These are phyloP conservation scores for Dastarcus helophoroides DNA, from an alignment of 2,888 invertebrate genomes.

Conservation along the genomic window DNA sequence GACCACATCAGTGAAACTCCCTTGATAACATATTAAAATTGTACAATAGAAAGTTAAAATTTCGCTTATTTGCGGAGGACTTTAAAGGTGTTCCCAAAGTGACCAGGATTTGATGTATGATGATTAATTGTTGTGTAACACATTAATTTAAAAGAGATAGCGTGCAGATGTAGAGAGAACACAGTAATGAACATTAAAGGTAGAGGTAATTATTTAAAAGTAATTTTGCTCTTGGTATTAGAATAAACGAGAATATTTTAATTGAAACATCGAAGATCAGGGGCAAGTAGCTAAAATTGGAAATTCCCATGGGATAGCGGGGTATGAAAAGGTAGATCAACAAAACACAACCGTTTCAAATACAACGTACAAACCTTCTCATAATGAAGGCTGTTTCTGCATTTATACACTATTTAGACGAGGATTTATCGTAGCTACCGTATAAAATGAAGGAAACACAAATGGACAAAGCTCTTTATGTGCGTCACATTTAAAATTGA, in stretches of 20 bases:
- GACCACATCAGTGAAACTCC: too few species aligned
- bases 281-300: slow-evolving; percentile 9
- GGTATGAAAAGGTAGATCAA: slow-evolving; percentile 19
- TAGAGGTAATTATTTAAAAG: slow-evolving; percentile 14
- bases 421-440: slow-evolving; percentile 19
- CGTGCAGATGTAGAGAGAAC: too few species aligned
- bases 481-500: slow-evolving; percentile 24
- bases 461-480: slow-evolving; percentile 22
- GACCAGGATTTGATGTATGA: too few species aligned
- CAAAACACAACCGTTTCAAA: slow-evolving; percentile 11
- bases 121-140: too few species aligned
- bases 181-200: too few species aligned
- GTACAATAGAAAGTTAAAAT: too few species aligned
- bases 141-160: too few species aligned
- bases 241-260: slow-evolving; percentile 16
- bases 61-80: too few species aligned
- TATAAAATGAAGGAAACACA: slow-evolving; percentile 24
- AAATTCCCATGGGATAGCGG: slow-evolving; percentile 15
- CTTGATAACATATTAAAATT: too few species aligned
- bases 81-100: too few species aligned
- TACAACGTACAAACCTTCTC: slow-evolving; percentile 18
- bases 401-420: slow-evolving; percentile 21
- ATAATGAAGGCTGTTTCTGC: slow-evolving; percentile 20
- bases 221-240: slow-evolving; percentile 12
- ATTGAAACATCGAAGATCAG: slow-evolving; percentile 15